Conservation (phyloP, 2,888 invertebrate species). For the Acanthosoma haemorrhoidale region DNA sequence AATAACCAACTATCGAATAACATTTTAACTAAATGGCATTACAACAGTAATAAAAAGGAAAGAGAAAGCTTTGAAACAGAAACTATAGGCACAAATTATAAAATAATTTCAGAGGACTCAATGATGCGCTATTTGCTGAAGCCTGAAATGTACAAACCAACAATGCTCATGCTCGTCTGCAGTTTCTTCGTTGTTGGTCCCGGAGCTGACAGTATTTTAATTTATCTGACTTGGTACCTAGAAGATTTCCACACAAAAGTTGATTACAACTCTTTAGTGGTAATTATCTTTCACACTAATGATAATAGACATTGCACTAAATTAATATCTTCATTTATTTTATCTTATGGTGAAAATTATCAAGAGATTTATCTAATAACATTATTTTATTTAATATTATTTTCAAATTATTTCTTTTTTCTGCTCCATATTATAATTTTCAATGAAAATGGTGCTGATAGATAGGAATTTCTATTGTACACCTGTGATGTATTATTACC, state of each 20-base stretch:
- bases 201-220: not conserved
- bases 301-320: too few relatives aligned
- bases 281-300: not conserved
- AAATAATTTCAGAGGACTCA: not conserved
- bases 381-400: too few relatives aligned
- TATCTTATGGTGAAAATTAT: too few relatives aligned
- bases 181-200: not conserved
- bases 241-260: not conserved
- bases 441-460: too few relatives aligned
- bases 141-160: slow-evolving; percentile 20
- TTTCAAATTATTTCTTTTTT: too few relatives aligned
- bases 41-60: not conserved
- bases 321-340: not conserved
- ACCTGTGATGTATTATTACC: too few relatives aligned
- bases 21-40: not conserved
- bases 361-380: too few relatives aligned
- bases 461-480: too few relatives aligned
- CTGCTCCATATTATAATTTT: too few relatives aligned
- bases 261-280: not conserved
- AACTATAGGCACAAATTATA: too few relatives aligned
- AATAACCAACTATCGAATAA: too few relatives aligned
- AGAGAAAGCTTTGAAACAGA: not conserved
- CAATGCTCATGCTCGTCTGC: not conserved
- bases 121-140: not conserved
- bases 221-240: not conserved